Percentiles rank a stretch among this genome's conserved stretches.
These are phyloP conservation scores for Pristionchus mayeri DNA, from an alignment of 2,888 invertebrate species.

Conservation along the genomic window DNA sequence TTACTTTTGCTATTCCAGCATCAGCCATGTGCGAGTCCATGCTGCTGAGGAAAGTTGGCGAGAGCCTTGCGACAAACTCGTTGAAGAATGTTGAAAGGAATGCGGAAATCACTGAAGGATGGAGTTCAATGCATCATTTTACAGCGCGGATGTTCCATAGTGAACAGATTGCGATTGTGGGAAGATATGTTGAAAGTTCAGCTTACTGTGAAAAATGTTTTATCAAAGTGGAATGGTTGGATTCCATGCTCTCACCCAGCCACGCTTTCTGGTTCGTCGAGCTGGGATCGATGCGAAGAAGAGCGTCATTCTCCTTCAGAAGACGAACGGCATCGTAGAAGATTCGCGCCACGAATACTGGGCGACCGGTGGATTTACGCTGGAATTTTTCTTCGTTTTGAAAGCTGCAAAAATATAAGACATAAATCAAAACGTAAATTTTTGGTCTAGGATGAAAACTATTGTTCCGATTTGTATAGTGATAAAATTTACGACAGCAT, in stretches of 20 bases:
- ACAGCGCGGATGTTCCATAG: too few species aligned
- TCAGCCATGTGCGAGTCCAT: slow-evolving; percentile 35
- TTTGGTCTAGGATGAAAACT: too few species aligned
- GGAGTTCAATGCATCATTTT: background rate
- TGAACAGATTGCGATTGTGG: too few species aligned
- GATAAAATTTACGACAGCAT: too few species aligned
- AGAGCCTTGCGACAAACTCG: background rate
- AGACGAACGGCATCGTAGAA: slow-evolving; percentile 23
- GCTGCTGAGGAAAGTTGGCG: background rate
- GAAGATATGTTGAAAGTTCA: too few species aligned
- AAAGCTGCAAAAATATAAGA: background rate
- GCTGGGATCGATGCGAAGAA: background rate
- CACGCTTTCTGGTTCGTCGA: background rate
- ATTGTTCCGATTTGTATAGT: too few species aligned
- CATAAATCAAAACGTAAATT: background rate
- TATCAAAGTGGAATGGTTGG: too few species aligned
- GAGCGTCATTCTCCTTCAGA: background rate
- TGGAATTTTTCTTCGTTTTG: background rate
- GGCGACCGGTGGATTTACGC: slow-evolving; percentile 34
- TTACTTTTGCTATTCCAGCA: background rate
- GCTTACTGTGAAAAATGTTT: too few species aligned
- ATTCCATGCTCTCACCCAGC: background rate
- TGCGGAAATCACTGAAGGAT: background rate
- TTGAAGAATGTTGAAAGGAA: slow-evolving; percentile 20
- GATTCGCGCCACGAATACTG: background rate